These are phyloP conservation scores for Pentalonia nigronervosa DNA, from an alignment of 1,140 invertebrate species.

Conservation along the genomic window DNA sequence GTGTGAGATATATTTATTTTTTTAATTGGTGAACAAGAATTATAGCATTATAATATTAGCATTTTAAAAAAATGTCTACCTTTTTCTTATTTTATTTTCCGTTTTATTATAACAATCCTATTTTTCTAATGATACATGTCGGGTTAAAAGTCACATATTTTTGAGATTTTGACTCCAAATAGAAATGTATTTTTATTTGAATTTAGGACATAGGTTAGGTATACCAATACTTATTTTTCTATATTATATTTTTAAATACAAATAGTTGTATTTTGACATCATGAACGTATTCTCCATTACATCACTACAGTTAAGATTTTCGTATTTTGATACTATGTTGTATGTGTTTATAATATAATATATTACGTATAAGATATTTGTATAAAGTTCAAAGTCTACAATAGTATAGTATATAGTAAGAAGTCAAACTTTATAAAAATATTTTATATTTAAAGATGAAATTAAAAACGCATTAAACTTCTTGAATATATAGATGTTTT, in stretches of 20 bases:
- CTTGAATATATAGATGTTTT: not conserved
- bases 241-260: not conserved
- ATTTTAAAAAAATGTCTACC: not conserved
- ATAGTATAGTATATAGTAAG: not conserved
- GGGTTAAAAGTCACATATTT: not conserved
- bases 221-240: not conserved
- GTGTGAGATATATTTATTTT: not conserved
- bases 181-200: not conserved
- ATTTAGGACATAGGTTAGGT: not conserved
- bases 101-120: not conserved
- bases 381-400: not conserved
- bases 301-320: not conserved
- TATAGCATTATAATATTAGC: too few species aligned
- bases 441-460: not conserved
- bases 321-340: not conserved
- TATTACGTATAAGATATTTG: not conserved
- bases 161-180: not conserved
- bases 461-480: conserved; percentile 6
- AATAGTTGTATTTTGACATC: not conserved
- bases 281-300: not conserved
- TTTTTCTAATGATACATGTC: not conserved
- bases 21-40: conserved; percentile 1
- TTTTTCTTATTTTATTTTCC: not conserved
- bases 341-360: not conserved
- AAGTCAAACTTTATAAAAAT: not conserved